Base-by-base conservation (phyloP, 1,140 invertebrate genomes). In the Drosophila teissieri region DNA sequence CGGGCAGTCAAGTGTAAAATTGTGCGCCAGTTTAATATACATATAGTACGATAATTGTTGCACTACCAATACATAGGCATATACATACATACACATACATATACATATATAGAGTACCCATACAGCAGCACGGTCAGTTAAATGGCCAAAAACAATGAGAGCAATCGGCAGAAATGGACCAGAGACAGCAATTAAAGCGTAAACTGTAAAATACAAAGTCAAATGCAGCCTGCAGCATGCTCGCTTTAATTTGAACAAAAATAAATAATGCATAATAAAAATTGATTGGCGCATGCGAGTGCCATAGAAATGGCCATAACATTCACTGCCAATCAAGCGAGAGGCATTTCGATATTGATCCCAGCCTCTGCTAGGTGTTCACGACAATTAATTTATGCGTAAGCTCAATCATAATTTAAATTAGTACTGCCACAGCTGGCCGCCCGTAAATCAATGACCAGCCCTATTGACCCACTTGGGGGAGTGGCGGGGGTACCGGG, bases 1-100 rank as follows among this genome's bases (percentile, higher is more conserved):
- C 74, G 79, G 85, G 84, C 85, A 89, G 80, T 80, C 80, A 67
- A 78, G 80, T 89, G 85, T 89, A 80, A 89, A 89, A 89, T 89
- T 83, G 84, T 84, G 73, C 73, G 84, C 84, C 84, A 73, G 73
- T 62, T 89, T 85, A 89, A 84, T 57, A 75, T 80, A 80, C 75
- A 75, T 74, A 70, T 4, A n/a, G n/a, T n/a, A 24, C 4, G 19
- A 24, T 72, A 80, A 80, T 75, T 80, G 58, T 80, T 80, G 70
- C 80, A 80, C 51, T 80, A 80, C 78, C 73, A 75, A 80, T 80
- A 78, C 36, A 72, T 77, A 78, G 64, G 64, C 52, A 56, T 61
- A 77, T 52, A 40, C n/a, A 54, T 34, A 69, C 58, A 54, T 34
- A 69, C 57, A 22, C 22, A 24, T 55, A 51, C 44, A 78, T 46